Evolutionary conservation across 2,113 vertebrate genomes (phyloP), one percentile per base, ranked within the genome.

Genomic region (Acrocephalus arundinaceus): DNA sequence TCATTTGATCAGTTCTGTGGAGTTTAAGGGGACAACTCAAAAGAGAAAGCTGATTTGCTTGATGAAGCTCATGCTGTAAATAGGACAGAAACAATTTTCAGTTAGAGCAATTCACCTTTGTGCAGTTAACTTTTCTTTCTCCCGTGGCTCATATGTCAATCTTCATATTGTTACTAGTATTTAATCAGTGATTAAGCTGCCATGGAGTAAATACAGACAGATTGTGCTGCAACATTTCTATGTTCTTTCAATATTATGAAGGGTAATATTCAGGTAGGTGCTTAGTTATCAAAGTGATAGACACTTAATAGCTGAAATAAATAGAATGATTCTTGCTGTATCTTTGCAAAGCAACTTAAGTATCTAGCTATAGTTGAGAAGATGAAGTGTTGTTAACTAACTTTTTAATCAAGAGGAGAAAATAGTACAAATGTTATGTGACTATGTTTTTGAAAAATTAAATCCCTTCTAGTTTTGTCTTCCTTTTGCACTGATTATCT

Each of bases 221-320:
- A 92, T 51, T 92, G 84, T 89, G 86, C 88, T 12, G 49, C 90
- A 93, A 90, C 83, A 85, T 80, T 96, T 87, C 33, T 41, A 66
- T 81, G 67, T 84, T 96, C 79, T 71, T 96, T 93, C 92, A 96
- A 82, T 93, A 85, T 95, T 96, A 85, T 91, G 83, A 97, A 94
- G 71, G 66, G 39, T 71, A 84, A 94, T 95, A 85, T 74, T 92
- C 89, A 92, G 83, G 83, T 92, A 93, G 85, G 86, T 95, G 65
- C 87, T 90, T 88, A 95, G 92, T 90, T 97, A 94, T 94, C 93
- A 96, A 94, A 90, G 73, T 96, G 96, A 96, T 89, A 96, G 96
- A 85, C 96, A 93, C 59, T 95, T 95, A 96, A 93, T 93, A 96
- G 70, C 85, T 94, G 92, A 83, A 96, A 93, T 90, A 96, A 96